Conservation (phyloP, 2,888 invertebrate genomes). For the Embidobia sp. region DNA sequence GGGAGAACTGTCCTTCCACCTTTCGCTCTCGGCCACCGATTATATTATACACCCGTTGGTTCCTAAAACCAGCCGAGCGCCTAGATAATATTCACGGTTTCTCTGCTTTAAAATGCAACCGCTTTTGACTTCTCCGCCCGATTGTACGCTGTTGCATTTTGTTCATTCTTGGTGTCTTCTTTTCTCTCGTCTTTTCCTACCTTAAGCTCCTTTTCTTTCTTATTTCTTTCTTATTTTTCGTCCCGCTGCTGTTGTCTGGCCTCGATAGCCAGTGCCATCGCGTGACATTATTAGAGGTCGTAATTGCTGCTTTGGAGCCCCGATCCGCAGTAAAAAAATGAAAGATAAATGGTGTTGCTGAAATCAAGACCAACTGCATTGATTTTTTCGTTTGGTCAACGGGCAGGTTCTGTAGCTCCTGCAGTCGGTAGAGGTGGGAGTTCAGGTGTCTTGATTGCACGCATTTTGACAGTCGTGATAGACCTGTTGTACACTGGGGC, state of each 20-base stretch:
- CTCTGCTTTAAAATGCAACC: constrained; percentile 61
- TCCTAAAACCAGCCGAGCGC: constrained; percentile 70
- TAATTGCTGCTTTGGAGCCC: constrained; percentile 27
- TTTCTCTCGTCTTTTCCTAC: constrained; percentile 30
- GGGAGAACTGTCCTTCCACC: too few relatives aligned
- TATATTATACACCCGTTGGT: constrained; percentile 75
- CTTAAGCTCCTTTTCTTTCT: neutral
- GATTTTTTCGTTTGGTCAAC: constrained; percentile 7
- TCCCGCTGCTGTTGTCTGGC: neutral
- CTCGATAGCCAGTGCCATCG: constrained; percentile 33
- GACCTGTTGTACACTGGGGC: neutral
- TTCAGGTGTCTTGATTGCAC: constrained; percentile 2
- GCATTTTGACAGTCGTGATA: constrained; percentile 12
- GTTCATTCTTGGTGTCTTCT: constrained; percentile 15
- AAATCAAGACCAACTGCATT: constrained; percentile 36
- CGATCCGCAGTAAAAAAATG: too few relatives aligned
- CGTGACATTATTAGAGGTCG: constrained; percentile 55
- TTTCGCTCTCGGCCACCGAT: constrained; percentile 70
- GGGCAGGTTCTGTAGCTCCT: too few relatives aligned
- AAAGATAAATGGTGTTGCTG: constrained; percentile 5
- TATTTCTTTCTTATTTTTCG: neutral
- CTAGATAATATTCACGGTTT: constrained; percentile 70
- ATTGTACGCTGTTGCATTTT: constrained; percentile 18
- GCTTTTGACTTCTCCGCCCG: constrained; percentile 50
- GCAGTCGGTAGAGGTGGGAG: too few relatives aligned